These are phyloP conservation scores for Lucilia sericata DNA, from an alignment of 1,140 invertebrate genomes.

Conservation along the genomic window DNA sequence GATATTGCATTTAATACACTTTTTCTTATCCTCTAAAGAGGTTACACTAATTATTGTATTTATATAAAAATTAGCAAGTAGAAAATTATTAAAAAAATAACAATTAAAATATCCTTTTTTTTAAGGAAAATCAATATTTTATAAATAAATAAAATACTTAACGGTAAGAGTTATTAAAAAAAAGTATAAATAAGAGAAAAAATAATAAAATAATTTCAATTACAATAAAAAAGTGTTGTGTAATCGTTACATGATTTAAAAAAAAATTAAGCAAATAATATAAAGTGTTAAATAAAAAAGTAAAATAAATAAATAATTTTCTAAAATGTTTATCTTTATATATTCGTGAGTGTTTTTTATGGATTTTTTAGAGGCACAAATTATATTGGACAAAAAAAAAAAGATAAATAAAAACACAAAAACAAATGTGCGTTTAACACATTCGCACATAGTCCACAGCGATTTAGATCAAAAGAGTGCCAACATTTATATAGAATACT, in stretches of 20 bases:
- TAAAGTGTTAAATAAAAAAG: slow-evolving; percentile 2
- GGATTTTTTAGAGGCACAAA: not conserved
- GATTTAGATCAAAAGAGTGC: not conserved
- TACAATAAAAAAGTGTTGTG: slow-evolving; percentile 35
- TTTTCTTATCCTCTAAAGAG: not conserved
- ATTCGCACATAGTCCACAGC: not conserved
- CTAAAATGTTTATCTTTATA: slow-evolving; percentile 19
- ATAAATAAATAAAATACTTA: not conserved
- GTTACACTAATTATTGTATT: not conserved
- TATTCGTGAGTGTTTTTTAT: not conserved
- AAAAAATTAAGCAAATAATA: not conserved
- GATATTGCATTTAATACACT: not conserved
- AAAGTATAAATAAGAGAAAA: not conserved
- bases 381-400: slow-evolving; percentile 14
- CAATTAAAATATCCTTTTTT: not conserved
- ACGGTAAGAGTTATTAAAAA: slow-evolving; percentile 12
- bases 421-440: not conserved
- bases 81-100: not conserved
- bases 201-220: not conserved
- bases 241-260: slow-evolving; percentile 35
- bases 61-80: not conserved
- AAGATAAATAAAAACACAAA: slow-evolving; percentile 18
- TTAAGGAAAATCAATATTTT: slow-evolving; percentile 10
- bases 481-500: slow-evolving; percentile 11
- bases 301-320: slow-evolving; percentile 11